Percentiles rank a stretch among this genome's conserved stretches.
Conservation (phyloP, 1,140 invertebrate genomes). For the Tetragnatha versicolor region DNA sequence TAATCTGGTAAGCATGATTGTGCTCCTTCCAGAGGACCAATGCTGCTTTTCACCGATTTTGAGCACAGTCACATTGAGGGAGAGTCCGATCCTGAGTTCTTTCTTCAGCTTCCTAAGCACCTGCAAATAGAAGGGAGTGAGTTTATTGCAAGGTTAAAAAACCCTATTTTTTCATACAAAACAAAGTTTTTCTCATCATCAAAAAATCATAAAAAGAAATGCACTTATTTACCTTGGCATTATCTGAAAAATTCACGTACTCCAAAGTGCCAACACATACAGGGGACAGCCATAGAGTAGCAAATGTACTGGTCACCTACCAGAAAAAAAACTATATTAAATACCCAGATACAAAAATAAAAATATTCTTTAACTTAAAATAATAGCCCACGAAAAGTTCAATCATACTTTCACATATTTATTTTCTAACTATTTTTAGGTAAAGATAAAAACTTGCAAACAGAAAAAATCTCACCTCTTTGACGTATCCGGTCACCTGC, state of each 20-base stretch:
- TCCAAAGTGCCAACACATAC: neutral
- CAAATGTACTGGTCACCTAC: neutral
- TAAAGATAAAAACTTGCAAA: too few relatives aligned
- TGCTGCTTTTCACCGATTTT: neutral
- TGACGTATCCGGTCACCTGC: neutral
- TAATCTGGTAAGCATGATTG: neutral
- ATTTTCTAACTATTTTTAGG: too few relatives aligned
- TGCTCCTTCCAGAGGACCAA: neutral
- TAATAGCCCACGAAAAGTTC: too few relatives aligned
- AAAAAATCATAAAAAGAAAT: neutral
- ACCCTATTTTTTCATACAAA: neutral
- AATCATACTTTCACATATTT: too few relatives aligned
- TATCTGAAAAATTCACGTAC: constrained; percentile 2
- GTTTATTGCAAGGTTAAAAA: neutral
- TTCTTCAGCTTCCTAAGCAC: neutral
- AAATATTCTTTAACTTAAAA: too few relatives aligned
- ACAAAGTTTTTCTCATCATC: neutral
- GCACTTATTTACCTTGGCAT: constrained; percentile 3
- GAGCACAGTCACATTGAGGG: neutral
- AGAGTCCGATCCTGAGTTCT: neutral
- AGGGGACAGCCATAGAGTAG: neutral
- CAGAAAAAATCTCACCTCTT: constrained; percentile 1
- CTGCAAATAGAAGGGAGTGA: neutral
- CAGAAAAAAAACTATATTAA: constrained; percentile 6
- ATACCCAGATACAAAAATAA: too few relatives aligned